These are phyloP conservation scores for Sepiola atlantica DNA, from an alignment of 2,888 invertebrate genomes.

Conservation along the genomic window DNA sequence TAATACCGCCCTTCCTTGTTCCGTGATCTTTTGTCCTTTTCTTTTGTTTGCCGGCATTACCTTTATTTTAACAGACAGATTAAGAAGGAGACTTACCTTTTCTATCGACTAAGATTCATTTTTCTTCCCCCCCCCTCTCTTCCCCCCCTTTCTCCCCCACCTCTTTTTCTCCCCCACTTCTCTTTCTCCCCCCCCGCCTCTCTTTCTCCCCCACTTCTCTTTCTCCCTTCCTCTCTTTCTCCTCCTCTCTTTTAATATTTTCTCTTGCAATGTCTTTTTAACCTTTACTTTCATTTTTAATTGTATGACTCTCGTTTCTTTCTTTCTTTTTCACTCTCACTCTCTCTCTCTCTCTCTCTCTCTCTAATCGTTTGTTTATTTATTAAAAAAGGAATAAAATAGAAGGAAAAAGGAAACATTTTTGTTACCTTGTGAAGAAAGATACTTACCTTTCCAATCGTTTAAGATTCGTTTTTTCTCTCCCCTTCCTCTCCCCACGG, in stretches of 20 bases:
- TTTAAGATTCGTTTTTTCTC: background rate
- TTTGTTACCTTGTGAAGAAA: background rate
- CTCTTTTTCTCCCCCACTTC: constrained; percentile 44
- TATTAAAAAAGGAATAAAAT: too few relatives aligned
- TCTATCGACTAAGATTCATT: background rate
- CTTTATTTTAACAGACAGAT: constrained; percentile 49
- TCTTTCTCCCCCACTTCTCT: constrained; percentile 49
- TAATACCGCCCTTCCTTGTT: constrained; percentile 48
- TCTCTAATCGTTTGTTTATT: background rate
- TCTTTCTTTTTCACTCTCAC: background rate
- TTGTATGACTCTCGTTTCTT: too few relatives aligned
- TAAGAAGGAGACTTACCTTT: background rate
- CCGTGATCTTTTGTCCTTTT: constrained; percentile 46
- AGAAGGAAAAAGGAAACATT: too few relatives aligned
- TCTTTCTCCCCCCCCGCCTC: constrained; percentile 47
- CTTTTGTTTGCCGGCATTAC: constrained; percentile 44
- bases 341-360: background rate
- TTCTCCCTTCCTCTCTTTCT: constrained; percentile 52
- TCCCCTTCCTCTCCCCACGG: constrained; percentile 50
- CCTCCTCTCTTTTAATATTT: constrained; percentile 49
- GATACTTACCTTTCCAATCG: background rate
- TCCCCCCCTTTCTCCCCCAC: constrained; percentile 47
- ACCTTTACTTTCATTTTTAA: constrained; percentile 49
- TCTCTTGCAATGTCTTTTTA: constrained; percentile 51
- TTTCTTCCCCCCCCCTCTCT: constrained; percentile 45